phyloP scores from a whole-genome alignment of 1,140 invertebrate genomes.

The Potamilus streckersoni region DNA sequence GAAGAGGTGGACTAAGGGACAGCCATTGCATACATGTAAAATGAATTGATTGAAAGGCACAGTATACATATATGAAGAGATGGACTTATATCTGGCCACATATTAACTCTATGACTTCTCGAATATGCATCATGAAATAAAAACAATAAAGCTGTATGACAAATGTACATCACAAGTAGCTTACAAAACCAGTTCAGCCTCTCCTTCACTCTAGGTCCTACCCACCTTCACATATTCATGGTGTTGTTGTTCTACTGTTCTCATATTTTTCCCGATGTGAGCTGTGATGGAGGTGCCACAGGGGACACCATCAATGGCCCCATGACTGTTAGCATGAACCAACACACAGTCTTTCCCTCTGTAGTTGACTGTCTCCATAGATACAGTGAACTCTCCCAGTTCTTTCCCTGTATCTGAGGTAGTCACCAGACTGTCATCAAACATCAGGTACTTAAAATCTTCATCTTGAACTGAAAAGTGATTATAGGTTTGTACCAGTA shows the following conservation, averaged over 20 bases:
- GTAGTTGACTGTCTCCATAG: slow-evolving; percentile 55
- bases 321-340: slow-evolving; percentile 67
- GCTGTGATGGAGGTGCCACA: slow-evolving; percentile 67
- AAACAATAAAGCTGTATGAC: no score
- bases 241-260: slow-evolving; percentile 66
- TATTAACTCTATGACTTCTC: no score
- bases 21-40: no score
- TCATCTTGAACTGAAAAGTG: slow-evolving; percentile 50
- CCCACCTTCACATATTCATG: slow-evolving; percentile 68
- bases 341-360: slow-evolving; percentile 62
- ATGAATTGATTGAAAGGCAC: no score
- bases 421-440: slow-evolving; percentile 64
- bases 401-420: slow-evolving; percentile 66
- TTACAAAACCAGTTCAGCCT: no score
- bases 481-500: no score
- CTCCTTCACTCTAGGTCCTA: background rate
- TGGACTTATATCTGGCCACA: no score
- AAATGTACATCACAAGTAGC: no score
- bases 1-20: no score
- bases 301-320: slow-evolving; percentile 64
- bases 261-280: slow-evolving; percentile 62
- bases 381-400: slow-evolving; percentile 65
- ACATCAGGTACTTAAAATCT: slow-evolving; percentile 65
- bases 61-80: no score
- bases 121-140: no score